Conservation (phyloP, 2,113 vertebrate species). For the Periophthalmodon schlosseri region DNA sequence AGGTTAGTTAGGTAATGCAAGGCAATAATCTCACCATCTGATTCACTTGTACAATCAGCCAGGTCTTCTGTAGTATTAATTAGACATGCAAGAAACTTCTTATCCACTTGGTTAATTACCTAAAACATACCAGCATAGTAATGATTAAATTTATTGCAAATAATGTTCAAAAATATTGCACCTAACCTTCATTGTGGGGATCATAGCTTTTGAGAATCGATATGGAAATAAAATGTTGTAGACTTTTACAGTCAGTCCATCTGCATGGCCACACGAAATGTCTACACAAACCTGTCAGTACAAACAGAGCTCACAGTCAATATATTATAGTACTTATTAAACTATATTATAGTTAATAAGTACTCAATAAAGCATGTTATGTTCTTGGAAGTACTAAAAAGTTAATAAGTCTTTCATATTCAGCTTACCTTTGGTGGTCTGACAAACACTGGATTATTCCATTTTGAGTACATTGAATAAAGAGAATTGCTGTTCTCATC, state of each 20-base stretch:
- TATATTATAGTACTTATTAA: neutral
- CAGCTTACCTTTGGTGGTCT: conserved; percentile 81
- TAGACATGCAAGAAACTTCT: conserved; percentile 97
- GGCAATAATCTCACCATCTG: conserved; percentile 54
- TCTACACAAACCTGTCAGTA: conserved; percentile 85
- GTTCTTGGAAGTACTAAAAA: neutral
- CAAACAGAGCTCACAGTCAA: neutral
- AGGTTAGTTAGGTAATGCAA: neutral
- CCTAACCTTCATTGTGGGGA: conserved; percentile 90
- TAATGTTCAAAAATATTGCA: neutral
- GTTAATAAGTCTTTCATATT: neutral
- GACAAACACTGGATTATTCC: conserved; percentile 94
- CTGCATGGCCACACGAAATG: conserved; percentile 84
- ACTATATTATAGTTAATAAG: too few relatives aligned
- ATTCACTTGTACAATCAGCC: conserved; percentile 29
- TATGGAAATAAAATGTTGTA: conserved; percentile 94
- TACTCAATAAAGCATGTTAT: neutral
- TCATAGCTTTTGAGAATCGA: conserved; percentile 96
- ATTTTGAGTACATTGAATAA: conserved; percentile 84
- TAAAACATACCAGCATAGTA: conserved; percentile 53
- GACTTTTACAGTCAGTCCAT: conserved; percentile 88
- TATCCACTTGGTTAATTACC: conserved; percentile 98
- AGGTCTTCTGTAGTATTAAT: conserved; percentile 81
- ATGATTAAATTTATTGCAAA: neutral
- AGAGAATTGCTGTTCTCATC: conserved; percentile 69